phyloP scores from a whole-genome alignment of 92 coral and sea anemone genomes.

The Porites evermanni region DNA sequence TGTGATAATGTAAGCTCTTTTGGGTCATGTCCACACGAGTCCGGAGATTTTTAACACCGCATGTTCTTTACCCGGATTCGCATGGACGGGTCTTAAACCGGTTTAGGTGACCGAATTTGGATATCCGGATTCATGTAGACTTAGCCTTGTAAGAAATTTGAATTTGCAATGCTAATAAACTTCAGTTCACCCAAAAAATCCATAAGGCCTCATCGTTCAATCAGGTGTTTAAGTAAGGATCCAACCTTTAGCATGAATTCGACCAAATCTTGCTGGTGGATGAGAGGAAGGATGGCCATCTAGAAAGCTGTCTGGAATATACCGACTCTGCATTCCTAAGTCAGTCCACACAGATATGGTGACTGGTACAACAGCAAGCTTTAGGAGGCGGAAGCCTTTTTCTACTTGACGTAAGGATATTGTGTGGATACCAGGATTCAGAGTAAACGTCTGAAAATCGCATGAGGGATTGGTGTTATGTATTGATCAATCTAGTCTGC shows the following conservation, averaged over 20 bases:
- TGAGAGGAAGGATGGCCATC: too few species aligned
- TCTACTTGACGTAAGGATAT: constrained; percentile 75
- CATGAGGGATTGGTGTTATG: too few species aligned
- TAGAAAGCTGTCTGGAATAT: constrained; percentile 84
- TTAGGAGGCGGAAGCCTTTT: constrained; percentile 66
- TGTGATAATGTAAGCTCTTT: too few species aligned
- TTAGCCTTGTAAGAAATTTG: too few species aligned
- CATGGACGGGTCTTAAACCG: too few species aligned
- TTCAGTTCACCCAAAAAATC: too few species aligned
- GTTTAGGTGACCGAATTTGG: too few species aligned
- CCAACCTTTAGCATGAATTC: constrained; percentile 83
- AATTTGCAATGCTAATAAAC: too few species aligned
- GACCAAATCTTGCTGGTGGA: constrained; percentile 82
- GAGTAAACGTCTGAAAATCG: constrained; percentile 35
- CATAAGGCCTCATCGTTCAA: not conserved
- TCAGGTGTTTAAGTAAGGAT: not conserved
- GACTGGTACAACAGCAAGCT: constrained; percentile 72
- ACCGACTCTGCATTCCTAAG: constrained; percentile 92
- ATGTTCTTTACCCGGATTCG: too few species aligned
- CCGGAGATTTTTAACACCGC: too few species aligned
- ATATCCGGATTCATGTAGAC: too few species aligned
- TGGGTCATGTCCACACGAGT: too few species aligned
- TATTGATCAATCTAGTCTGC: not conserved
- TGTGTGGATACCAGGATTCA: constrained; percentile 84
- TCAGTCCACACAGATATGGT: constrained; percentile 78